Evolutionary conservation across 2,797 vertebrate species (phyloP).

Genomic region (Tamandua tetradactyla): DNA sequence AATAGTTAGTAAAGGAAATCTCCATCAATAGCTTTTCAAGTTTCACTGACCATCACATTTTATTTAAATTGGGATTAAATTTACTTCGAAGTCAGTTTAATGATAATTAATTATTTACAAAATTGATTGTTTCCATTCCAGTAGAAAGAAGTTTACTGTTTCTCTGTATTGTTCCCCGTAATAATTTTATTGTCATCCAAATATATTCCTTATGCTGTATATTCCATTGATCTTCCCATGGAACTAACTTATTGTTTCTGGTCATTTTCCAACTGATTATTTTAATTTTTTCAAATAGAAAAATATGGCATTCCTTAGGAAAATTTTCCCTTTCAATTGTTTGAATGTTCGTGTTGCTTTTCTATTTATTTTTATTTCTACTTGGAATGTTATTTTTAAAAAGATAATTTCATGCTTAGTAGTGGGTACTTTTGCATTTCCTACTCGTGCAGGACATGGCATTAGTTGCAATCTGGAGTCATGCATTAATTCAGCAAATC

Average conservation of each 20-base stretch:
- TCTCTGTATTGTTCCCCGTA: not conserved
- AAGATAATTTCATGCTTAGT: not conserved
- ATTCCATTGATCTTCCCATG: not conserved
- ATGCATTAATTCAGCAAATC: not conserved
- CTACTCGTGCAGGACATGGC: not conserved
- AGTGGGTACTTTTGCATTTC: not conserved
- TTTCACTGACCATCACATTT: not conserved
- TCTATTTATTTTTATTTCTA: not conserved
- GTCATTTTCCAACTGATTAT: not conserved
- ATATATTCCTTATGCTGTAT: not conserved
- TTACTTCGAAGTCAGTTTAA: conserved; percentile 22
- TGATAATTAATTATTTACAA: not conserved
- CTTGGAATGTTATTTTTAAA: not conserved
- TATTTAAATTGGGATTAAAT: conserved; percentile 3
- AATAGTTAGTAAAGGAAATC: conserved; percentile 30
- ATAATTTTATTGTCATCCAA: not conserved
- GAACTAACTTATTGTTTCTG: not conserved
- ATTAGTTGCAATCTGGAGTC: not conserved
- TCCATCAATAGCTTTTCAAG: not conserved
- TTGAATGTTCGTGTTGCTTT: not conserved
- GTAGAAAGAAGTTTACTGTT: not conserved
- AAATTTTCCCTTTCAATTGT: not conserved
- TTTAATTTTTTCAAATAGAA: not conserved
- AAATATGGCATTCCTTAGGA: not conserved
- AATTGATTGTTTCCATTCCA: not conserved